These are phyloP conservation scores for Thaumatotibia leucotreta DNA, from an alignment of 1,140 invertebrate genomes.

Conservation along the genomic window DNA sequence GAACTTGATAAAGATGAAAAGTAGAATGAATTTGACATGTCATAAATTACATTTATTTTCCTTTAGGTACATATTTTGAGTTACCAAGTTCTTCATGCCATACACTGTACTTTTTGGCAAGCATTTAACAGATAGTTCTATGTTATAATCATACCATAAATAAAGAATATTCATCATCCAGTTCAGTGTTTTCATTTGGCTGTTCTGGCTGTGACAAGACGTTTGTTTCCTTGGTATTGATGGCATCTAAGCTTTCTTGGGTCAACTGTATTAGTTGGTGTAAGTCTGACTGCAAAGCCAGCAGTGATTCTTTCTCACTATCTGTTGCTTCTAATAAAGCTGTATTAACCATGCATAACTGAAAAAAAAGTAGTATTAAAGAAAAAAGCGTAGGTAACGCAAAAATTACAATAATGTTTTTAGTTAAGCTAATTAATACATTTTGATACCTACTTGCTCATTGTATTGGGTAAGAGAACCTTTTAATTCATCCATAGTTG, in stretches of 20 bases:
- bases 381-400: background rate
- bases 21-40: too few species aligned
- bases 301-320: slow-evolving; percentile 77
- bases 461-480: slow-evolving; percentile 74
- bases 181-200: slow-evolving; percentile 29
- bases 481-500: slow-evolving; percentile 46
- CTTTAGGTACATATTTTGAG: too few species aligned
- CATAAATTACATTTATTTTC: too few species aligned
- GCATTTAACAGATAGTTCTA: too few species aligned
- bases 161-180: slow-evolving; percentile 82
- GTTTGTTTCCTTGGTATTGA: slow-evolving; percentile 29
- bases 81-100: too few species aligned
- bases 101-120: too few species aligned
- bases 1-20: too few species aligned
- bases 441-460: slow-evolving; percentile 70
- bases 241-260: slow-evolving; percentile 73
- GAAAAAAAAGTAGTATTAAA: slow-evolving; percentile 23
- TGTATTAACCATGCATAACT: slow-evolving; percentile 80
- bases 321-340: slow-evolving; percentile 73
- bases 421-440: too few species aligned
- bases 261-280: slow-evolving; percentile 82
- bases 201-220: slow-evolving; percentile 17
- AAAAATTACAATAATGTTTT: too few species aligned
- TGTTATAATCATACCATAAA: slow-evolving; percentile 78
- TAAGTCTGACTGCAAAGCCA: slow-evolving; percentile 79